phyloP scores from a whole-genome alignment of 2,888 invertebrate species.

The Adineta ricciae region DNA sequence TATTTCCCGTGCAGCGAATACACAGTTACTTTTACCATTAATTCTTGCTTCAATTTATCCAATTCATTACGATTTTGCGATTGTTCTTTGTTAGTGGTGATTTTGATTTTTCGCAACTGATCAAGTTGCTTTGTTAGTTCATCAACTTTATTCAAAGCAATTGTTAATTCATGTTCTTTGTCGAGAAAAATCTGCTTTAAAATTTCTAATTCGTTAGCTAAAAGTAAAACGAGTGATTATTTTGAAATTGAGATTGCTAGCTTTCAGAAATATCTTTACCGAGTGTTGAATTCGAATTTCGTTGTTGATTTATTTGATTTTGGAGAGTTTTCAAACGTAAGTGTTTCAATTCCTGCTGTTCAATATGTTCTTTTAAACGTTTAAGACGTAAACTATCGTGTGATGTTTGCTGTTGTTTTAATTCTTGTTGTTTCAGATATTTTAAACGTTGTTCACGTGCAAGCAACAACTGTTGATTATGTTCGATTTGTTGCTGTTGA shows the following conservation, averaged over 20 bases:
- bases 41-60: slow-evolving; percentile 78
- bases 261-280: too few relatives aligned
- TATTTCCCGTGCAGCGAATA: background rate
- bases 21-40: slow-evolving; percentile 62
- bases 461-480: slow-evolving; percentile 76
- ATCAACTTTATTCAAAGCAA: slow-evolving; percentile 94
- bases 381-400: slow-evolving; percentile 78
- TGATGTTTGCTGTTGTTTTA: slow-evolving; percentile 56
- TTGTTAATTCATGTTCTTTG: slow-evolving; percentile 85
- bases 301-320: slow-evolving; percentile 83
- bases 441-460: slow-evolving; percentile 83
- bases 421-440: slow-evolving; percentile 85
- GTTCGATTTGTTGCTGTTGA: slow-evolving; percentile 93
- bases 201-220: slow-evolving; percentile 72
- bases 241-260: too few relatives aligned
- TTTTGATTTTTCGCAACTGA: slow-evolving; percentile 61
- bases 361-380: slow-evolving; percentile 76
- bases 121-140: slow-evolving; percentile 86
- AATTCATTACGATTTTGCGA: slow-evolving; percentile 58
- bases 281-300: slow-evolving; percentile 59
- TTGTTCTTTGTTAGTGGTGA: slow-evolving; percentile 45
- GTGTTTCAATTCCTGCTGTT: slow-evolving; percentile 85
- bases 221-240: too few relatives aligned
- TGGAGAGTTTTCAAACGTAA: slow-evolving; percentile 77
- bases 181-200: slow-evolving; percentile 90